A percentile compares a stretch with the other conserved stretches of the same genome.
Conservation (phyloP, 2,888 invertebrate genomes). For the Cantharis nigra region DNA sequence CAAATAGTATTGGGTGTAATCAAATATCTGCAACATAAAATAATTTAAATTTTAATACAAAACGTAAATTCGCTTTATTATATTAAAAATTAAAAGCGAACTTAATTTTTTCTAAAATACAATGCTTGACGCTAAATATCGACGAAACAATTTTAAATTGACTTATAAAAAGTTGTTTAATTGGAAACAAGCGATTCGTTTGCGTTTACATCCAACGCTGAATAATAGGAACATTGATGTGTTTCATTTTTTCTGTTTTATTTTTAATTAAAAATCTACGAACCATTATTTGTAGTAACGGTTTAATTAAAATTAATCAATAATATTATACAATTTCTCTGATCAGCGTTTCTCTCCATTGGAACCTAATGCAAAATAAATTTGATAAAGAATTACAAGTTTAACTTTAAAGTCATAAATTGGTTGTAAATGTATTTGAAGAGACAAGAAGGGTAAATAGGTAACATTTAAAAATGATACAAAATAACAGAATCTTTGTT, state of each 20-base stretch:
- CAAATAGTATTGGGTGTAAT: constrained; percentile 88
- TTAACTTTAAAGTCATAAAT: neutral
- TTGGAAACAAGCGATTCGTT: neutral
- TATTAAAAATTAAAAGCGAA: neutral
- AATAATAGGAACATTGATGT: neutral
- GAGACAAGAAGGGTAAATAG: too few relatives aligned
- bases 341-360: neutral
- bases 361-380: neutral
- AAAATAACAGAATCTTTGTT: neutral
- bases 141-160: neutral
- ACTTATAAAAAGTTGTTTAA: neutral
- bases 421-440: neutral
- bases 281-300: neutral
- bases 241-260: neutral
- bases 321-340: neutral
- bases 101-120: neutral
- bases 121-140: too few relatives aligned
- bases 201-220: neutral
- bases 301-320: neutral
- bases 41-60: constrained; percentile 16
- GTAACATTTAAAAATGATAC: neutral
- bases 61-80: neutral
- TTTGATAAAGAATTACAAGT: neutral
- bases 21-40: constrained; percentile 67
- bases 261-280: neutral